Conservation (phyloP, 2,797 vertebrate species). For the Gambelia wislizenii region DNA sequence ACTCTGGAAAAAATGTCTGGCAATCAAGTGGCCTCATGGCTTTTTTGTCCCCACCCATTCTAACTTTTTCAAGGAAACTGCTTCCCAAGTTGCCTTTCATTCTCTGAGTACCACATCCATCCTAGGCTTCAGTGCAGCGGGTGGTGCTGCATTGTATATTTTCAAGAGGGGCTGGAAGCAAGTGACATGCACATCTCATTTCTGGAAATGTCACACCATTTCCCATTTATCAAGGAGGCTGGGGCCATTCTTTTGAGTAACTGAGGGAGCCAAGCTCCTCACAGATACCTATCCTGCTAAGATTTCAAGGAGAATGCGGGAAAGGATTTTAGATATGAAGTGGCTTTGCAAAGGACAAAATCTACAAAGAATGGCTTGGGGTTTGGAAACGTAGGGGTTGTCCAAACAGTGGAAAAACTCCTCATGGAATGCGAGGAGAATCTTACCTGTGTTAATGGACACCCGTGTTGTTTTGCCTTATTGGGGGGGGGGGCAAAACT, state of each 20-base stretch:
- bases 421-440: too few species aligned
- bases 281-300: background rate
- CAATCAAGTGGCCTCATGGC: background rate
- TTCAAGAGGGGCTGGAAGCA: background rate
- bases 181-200: background rate
- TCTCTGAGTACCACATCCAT: background rate
- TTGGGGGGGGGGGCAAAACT: too few species aligned
- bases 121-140: background rate
- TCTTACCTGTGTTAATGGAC: too few species aligned
- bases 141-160: background rate
- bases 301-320: background rate
- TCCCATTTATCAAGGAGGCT: background rate
- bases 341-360: background rate
- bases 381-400: too few species aligned
- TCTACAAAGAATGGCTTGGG: background rate
- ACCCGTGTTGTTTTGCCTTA: too few species aligned
- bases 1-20: background rate
- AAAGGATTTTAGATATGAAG: background rate
- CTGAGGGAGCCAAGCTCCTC: background rate
- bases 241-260: background rate
- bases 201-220: constrained; percentile 9
- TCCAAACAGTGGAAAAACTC: too few species aligned
- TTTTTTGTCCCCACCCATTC: background rate
- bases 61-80: background rate
- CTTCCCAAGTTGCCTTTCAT: background rate